Conservation (phyloP, 2,113 vertebrate species). For the Myocastor coypus region DNA sequence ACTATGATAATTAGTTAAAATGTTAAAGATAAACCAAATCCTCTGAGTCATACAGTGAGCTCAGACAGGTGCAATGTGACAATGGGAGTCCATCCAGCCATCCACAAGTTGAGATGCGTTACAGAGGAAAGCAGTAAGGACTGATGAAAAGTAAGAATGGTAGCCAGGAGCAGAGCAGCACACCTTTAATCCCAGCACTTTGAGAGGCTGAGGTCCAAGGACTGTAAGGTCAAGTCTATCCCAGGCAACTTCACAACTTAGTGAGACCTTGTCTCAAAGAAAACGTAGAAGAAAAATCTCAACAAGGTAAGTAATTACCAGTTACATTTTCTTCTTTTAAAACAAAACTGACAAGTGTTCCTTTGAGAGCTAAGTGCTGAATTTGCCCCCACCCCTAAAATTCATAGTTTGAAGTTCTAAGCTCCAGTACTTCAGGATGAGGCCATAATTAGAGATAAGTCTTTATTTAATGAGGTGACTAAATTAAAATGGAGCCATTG, state of each 20-base stretch:
- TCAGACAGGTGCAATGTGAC: not conserved
- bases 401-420: not conserved
- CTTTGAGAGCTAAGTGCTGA: not conserved
- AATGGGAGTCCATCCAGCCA: not conserved
- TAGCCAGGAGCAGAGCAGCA: not conserved
- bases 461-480: not conserved
- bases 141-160: not conserved
- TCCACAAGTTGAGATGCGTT: not conserved
- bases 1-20: not conserved
- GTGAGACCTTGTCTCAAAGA: not conserved
- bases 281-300: not conserved
- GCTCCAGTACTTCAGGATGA: not conserved
- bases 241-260: not conserved
- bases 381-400: not conserved
- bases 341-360: not conserved
- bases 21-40: not conserved
- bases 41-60: not conserved
- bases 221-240: not conserved
- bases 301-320: not conserved
- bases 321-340: not conserved
- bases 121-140: fast-evolving
- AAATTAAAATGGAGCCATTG: not conserved
- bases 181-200: not conserved
- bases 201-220: not conserved
- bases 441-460: not conserved